These are phyloP conservation scores for Halisarca cf. caerulea DNA, from an alignment of 37 sponge, comb jelly and placozoan species.

Conservation along the genomic window DNA sequence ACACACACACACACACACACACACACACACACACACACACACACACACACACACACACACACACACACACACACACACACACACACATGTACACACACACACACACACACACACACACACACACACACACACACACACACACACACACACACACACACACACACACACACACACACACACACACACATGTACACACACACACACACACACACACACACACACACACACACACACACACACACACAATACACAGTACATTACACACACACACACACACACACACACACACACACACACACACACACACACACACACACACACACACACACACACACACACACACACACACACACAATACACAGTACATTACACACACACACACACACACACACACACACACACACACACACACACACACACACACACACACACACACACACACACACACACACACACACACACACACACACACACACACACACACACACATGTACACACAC, in stretches of 20 bases:
- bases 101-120: no score
- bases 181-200: neutral
- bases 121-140: no score
- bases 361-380: neutral
- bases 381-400: neutral
- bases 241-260: neutral
- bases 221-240: no score
- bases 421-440: no score
- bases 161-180: constrained; percentile 13
- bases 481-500: neutral
- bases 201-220: neutral
- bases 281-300: constrained; percentile 26
- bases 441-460: no score
- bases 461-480: no score
- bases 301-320: constrained; percentile 25
- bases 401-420: neutral
- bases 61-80: neutral
- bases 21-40: neutral
- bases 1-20: constrained; percentile 5
- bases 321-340: constrained; percentile 15
- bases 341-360: neutral
- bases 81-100: neutral
- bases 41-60: neutral
- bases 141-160: constrained; percentile 22
- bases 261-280: constrained; percentile 33